Evolutionary conservation across 2,888 invertebrate species (phyloP).

Genomic region (Allygus modestus): DNA sequence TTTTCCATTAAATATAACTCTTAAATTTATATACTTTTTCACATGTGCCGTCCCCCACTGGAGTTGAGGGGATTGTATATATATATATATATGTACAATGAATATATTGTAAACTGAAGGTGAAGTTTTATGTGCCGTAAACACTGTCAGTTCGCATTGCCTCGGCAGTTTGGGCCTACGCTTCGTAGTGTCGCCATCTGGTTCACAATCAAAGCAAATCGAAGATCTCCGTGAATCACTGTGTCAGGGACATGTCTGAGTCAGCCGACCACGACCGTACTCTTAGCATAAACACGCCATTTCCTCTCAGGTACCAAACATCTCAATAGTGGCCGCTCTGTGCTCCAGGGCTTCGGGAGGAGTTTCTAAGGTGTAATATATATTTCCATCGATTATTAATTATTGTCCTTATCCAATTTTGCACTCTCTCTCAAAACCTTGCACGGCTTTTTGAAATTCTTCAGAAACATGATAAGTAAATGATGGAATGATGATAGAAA

Average conservation of each 20-base stretch:
- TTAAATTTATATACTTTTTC: too few species aligned
- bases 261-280: neutral
- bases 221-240: conserved; percentile 40
- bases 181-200: conserved; percentile 17
- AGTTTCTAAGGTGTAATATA: too few species aligned
- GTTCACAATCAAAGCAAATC: conserved; percentile 35
- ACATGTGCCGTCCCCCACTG: neutral
- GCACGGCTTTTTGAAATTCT: too few species aligned
- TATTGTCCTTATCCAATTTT: too few species aligned
- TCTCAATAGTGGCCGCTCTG: too few species aligned
- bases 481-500: too few species aligned
- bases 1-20: too few species aligned
- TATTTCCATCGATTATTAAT: too few species aligned
- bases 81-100: neutral
- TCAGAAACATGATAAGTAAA: too few species aligned
- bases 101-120: neutral
- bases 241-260: conserved; percentile 43
- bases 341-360: too few species aligned
- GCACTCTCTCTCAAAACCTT: too few species aligned
- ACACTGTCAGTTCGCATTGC: neutral
- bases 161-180: neutral
- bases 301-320: neutral
- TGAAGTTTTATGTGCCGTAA: neutral
- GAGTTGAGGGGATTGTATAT: neutral
- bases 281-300: neutral